Base-by-base conservation (phyloP, 2,888 invertebrate species). In the Campopleginae sp. region DNA sequence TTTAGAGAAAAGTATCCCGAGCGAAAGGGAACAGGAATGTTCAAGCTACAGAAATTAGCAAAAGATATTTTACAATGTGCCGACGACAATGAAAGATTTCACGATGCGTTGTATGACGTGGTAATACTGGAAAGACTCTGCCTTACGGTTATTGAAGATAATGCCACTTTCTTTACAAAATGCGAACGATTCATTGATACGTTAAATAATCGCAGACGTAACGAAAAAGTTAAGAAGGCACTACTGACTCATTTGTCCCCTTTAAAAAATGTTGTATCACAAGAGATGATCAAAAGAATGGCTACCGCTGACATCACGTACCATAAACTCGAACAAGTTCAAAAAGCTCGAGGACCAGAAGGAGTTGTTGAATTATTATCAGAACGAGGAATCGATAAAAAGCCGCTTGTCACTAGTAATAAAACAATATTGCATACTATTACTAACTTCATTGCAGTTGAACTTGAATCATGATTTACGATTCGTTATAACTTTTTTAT, bases 61-160 rank as follows among this genome's bases (percentile, higher is more conserved):
- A 27, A 58, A 58, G 80, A 83, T 46, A 38, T 27, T 68, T 68
- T 68, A 68, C 23, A 68, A 0, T 0, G 4, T 14, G 46, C 27
- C 0, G 12, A 68, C 14, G 27, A 70, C 12, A 46, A 42, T 68
- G 44, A 19, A 44, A 46, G 14, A 23, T 68, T 68, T 27, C 68
- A 80, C 54, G 75, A 75, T 51, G 80, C 80, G 19, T 75, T 44
- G 14, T 80, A 80, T 48, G 80, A 74, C 42, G 80, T 80, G 6
- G 27, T 66, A 65, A 42, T 68, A 44, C 27, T 68, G 68, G 68
- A 68, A 46, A 4, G 27, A 68, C 68, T 68, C 2, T 19, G 44
- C 17, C 23, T 44, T 68, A 14, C 46, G 23, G 46, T 17, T 68
- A 12, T 46, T 44, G 3, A 46, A 1, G 14, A 68, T 14, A 42